phyloP scores from a whole-genome alignment of 2,888 invertebrate genomes.

The Leptinotarsa haldemani region DNA sequence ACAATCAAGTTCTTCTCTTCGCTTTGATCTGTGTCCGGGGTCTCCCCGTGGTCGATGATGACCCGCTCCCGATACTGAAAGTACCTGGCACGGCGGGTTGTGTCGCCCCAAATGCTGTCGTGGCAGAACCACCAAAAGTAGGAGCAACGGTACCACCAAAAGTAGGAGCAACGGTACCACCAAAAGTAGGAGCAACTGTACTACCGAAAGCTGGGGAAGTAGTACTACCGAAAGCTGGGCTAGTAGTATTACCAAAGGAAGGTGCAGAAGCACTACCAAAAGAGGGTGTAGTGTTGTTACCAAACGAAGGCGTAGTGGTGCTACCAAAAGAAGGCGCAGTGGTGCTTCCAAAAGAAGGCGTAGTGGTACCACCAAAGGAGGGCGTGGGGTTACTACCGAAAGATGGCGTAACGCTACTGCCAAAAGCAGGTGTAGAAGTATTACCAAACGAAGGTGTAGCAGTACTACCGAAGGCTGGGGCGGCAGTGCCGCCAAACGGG shows the following conservation, averaged over 20 bases:
- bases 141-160: neutral
- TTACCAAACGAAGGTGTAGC: slow-evolving; percentile 18
- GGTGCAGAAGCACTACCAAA: too few species aligned
- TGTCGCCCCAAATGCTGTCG: slow-evolving; percentile 32
- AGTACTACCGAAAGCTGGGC: too few species aligned
- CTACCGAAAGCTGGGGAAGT: too few species aligned
- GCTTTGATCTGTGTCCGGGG: slow-evolving; percentile 60
- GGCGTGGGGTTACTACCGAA: neutral
- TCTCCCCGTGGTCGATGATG: slow-evolving; percentile 62
- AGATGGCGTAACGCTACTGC: slow-evolving; percentile 3
- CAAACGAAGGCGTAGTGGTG: neutral
- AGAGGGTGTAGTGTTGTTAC: neutral
- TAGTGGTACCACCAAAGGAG: neutral
- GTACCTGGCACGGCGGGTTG: slow-evolving; percentile 53
- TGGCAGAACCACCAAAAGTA: neutral
- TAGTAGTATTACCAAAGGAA: too few species aligned
- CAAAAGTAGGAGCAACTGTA: too few species aligned
- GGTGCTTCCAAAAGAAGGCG: slow-evolving; percentile 5
- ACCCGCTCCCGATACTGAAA: slow-evolving; percentile 68
- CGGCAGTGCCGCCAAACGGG: slow-evolving; percentile 27
- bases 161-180: neutral
- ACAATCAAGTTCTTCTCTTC: slow-evolving; percentile 52
- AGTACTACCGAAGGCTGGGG: slow-evolving; percentile 36
- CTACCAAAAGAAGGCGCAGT: neutral
- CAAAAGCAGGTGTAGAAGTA: neutral